These are phyloP conservation scores for Sebastes steindachneri DNA, from an alignment of 2,797 vertebrate species.

Conservation along the genomic window DNA sequence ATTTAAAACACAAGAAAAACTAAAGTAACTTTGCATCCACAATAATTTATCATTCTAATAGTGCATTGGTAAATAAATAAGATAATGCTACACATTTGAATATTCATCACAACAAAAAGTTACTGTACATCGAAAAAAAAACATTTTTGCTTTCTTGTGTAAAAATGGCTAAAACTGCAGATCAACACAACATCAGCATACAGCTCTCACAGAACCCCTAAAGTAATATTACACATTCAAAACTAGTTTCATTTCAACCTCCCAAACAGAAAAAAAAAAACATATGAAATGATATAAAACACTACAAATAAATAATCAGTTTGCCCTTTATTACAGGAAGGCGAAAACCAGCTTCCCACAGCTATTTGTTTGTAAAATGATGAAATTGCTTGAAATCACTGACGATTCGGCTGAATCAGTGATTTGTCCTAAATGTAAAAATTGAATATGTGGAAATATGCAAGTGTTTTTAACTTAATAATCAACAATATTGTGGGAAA, in stretches of 20 bases:
- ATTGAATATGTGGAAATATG: neutral
- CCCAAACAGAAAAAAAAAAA: neutral
- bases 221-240: conserved; percentile 14
- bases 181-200: conserved; percentile 6
- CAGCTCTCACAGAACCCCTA: conserved; percentile 31
- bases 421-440: neutral
- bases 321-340: conserved; percentile 15
- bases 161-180: conserved; percentile 6
- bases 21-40: neutral
- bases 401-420: neutral
- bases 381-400: conserved; percentile 8
- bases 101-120: neutral
- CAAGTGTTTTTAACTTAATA: neutral
- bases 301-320: conserved; percentile 7
- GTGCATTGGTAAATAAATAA: neutral
- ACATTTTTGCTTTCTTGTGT: neutral
- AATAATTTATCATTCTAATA: neutral
- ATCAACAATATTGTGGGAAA: neutral
- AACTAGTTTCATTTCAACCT: conserved; percentile 32
- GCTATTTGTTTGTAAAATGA: conserved; percentile 11
- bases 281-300: conserved; percentile 21
- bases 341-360: conserved; percentile 4
- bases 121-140: neutral
- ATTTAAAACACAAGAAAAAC: conserved; percentile 5
- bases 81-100: neutral